phyloP scores from a whole-genome alignment of 2,113 vertebrate genomes.

The Catagonus wagneri region DNA sequence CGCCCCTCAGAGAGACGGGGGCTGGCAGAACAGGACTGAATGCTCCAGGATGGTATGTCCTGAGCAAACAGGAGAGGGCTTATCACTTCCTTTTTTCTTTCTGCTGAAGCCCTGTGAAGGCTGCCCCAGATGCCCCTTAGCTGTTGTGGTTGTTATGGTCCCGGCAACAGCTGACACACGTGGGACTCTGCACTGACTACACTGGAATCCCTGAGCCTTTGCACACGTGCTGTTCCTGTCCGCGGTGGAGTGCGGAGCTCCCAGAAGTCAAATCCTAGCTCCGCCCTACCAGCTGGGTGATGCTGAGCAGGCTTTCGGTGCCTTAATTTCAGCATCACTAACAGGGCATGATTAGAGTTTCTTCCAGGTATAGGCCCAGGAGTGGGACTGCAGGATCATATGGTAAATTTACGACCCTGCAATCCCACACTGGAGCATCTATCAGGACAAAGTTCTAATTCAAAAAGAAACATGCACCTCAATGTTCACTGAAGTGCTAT shows the following conservation, averaged over 20 bases:
- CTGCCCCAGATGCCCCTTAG: rapidly evolving
- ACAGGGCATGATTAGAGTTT: background rate
- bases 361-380: too few relatives aligned
- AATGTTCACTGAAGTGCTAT: background rate
- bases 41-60: rapidly evolving
- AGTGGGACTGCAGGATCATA: too few relatives aligned
- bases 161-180: rapidly evolving
- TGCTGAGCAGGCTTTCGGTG: background rate
- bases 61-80: rapidly evolving
- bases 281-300: background rate
- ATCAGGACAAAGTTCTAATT: background rate
- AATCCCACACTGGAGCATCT: background rate
- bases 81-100: too few relatives aligned
- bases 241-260: rapidly evolving
- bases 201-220: rapidly evolving
- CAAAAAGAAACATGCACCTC: rapidly evolving
- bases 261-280: background rate
- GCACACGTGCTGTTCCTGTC: rapidly evolving
- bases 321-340: background rate
- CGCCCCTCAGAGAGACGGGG: background rate
- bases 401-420: too few relatives aligned
- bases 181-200: rapidly evolving
- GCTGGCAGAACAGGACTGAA: background rate
- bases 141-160: rapidly evolving
- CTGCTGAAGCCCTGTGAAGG: rapidly evolving